A percentile compares a stretch with the other conserved stretches of the same genome.
Evolutionary conservation across 2,797 vertebrate species (phyloP).

Genomic region (Darevskia nairensis): DNA sequence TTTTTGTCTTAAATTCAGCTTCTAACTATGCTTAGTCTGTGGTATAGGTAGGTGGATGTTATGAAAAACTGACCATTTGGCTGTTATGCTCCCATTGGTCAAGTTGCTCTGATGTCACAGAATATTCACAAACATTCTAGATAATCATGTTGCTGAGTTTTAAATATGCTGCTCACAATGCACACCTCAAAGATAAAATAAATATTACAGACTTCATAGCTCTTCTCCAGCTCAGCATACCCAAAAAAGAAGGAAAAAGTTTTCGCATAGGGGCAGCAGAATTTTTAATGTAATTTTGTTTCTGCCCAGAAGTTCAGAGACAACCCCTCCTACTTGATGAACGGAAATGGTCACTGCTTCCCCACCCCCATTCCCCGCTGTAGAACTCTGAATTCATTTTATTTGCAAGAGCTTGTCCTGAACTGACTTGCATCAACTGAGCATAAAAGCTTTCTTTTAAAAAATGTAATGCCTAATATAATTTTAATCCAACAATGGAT

Average conservation of each 20-base stretch:
- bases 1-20: neutral
- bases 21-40: neutral
- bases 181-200: neutral
- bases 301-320: neutral
- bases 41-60: neutral
- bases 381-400: neutral
- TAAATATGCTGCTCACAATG: neutral
- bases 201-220: neutral
- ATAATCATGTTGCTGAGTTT: neutral
- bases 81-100: neutral
- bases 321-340: no score
- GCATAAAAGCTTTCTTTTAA: neutral
- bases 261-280: neutral
- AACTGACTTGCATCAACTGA: neutral
- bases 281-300: neutral
- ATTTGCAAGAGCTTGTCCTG: neutral
- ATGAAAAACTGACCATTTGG: neutral
- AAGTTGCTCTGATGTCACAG: neutral
- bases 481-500: neutral
- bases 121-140: neutral
- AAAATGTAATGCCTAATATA: neutral
- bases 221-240: slow-evolving; percentile 11
- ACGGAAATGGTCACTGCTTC: neutral
- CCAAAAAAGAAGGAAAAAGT: neutral
- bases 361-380: neutral